Evolutionary conservation across 2,888 invertebrate species (phyloP), one percentile per base, ranked within the genome.

Genomic region (Eretmocerus hayati): DNA sequence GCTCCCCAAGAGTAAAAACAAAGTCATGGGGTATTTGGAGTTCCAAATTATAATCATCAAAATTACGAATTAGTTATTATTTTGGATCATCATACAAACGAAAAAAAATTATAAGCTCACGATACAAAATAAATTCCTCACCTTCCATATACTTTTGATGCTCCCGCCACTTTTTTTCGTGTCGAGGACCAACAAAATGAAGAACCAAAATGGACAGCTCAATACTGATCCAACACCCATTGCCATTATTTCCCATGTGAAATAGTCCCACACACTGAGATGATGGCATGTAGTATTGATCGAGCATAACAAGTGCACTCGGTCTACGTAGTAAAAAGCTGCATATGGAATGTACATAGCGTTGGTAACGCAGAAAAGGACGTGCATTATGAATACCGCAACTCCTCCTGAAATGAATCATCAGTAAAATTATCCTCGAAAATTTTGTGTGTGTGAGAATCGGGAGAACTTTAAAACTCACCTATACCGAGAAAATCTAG

Each of bases 301-400:
- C 47, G 81, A 81, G 64, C 86, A 86, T 65, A 82, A 80, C 16
- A 84, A 63, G 62, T 85, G 83, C 31, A 89, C 86, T 59, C 86
- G 80, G 66, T 86, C 85, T 40, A 89, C 84, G 66, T 84, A 89
- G 65, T 89, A 89, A 41, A 90, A 78, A 40, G 86, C 83, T 11
- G 89, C 89, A 66, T 86, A 88, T 1, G 90, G 87, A 57, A 85
- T 79, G 68, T 90, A 90, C 77, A 87, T 83, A 23, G 88, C 85
- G 64, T 87, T 83, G 46, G 86, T 61, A 42, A 87, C 73, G 53
- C 84, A 83, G 64, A 88, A 87, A 35, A 86, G 73, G 26, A 81
- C 73, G 66, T 90, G 90, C 5, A 88, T 73, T 40, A 79, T 76
- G 60, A 82, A 80, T 2, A 85, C 84, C 37, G 81, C 79, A 61